Base-by-base conservation (phyloP, 2,113 vertebrate species). In the Tor tambroides region DNA sequence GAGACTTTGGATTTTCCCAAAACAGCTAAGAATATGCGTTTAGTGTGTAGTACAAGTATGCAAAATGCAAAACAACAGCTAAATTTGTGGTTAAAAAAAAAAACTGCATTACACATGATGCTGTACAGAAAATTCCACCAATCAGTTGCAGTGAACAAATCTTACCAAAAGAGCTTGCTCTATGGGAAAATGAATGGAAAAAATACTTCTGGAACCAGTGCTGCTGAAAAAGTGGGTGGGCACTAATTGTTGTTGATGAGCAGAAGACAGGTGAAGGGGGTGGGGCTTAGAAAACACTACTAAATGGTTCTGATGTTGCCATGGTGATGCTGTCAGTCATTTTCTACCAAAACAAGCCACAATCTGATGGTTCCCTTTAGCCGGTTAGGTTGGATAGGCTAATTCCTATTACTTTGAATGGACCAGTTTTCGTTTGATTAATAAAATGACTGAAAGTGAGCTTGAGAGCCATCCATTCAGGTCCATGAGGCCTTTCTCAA, bases 261-360 rank as follows among this genome's bases (percentile, higher is more conserved):
- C 51, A 35, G 69, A 65, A 19, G 11, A 43, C 75, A 80, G 32
- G 74, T 72, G 63, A 84, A 87, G 54, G 26, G 46, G 82, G 65
- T 1, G n/a, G 32, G 19, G 54, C 67, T 84, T 19, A 63, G 35
- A 46, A 2, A 19, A 5, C 26, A 56, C 28, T 46, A 1, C 35
- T 43, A 46, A 30, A 82, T 63, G 17, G 3, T 19, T 46, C 35
- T 46, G n/a, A 59, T 80, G 61, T 67, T 67, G 26, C 17, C 80
- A 82, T 82, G 59, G 80, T 21, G 26, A 82, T 1, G 8, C 6
- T 10, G 38, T 43, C 56, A 46, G 8, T 82, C 41, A 46, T 59
- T 46, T 28, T 46, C n/a, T 4, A 19, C n/a, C 59, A 49, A 82
- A 82, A 67, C 38, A 67, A 19, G 4, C 26, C 56, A 61, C 17